Evolutionary conservation across 2,797 vertebrate genomes (phyloP).

Genomic region (Heterohyrax brucei): DNA sequence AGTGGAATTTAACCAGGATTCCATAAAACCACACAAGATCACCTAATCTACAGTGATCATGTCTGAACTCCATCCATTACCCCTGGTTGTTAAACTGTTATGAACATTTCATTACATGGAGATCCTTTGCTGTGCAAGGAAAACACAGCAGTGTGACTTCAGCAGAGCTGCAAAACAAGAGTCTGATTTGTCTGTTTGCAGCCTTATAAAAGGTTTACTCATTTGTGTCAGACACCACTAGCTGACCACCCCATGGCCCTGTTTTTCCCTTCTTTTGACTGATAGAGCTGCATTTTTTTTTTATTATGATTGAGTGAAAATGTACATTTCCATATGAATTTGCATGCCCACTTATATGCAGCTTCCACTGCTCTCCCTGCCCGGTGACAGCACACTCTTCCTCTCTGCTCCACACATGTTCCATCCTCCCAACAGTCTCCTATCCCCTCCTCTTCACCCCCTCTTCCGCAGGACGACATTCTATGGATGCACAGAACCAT

Average conservation of each 20-base stretch:
- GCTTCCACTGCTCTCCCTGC: too few species aligned
- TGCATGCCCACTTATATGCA: too few species aligned
- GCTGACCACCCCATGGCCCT: background rate
- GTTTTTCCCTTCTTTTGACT: background rate
- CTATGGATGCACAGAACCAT: too few species aligned
- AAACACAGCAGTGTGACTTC: constrained; percentile 42
- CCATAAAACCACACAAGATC: constrained; percentile 24
- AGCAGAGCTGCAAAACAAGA: constrained; percentile 59
- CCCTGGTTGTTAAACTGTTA: constrained; percentile 13
- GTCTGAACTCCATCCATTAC: constrained; percentile 40
- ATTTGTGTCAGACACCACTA: background rate
- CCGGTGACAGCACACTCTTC: too few species aligned
- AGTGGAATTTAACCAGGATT: background rate
- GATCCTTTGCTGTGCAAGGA: constrained; percentile 4
- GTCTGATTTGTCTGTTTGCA: background rate
- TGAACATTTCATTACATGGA: background rate
- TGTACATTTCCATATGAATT: too few species aligned
- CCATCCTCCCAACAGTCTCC: too few species aligned
- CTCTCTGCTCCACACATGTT: too few species aligned
- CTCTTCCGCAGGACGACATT: too few species aligned
- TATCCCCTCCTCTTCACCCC: too few species aligned
- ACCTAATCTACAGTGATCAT: background rate
- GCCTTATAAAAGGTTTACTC: constrained; percentile 33
- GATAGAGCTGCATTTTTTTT: background rate
- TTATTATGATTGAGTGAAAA: too few species aligned